These are phyloP conservation scores for Nemapogon koenigi DNA, from an alignment of 2,888 invertebrate species.

Conservation along the genomic window DNA sequence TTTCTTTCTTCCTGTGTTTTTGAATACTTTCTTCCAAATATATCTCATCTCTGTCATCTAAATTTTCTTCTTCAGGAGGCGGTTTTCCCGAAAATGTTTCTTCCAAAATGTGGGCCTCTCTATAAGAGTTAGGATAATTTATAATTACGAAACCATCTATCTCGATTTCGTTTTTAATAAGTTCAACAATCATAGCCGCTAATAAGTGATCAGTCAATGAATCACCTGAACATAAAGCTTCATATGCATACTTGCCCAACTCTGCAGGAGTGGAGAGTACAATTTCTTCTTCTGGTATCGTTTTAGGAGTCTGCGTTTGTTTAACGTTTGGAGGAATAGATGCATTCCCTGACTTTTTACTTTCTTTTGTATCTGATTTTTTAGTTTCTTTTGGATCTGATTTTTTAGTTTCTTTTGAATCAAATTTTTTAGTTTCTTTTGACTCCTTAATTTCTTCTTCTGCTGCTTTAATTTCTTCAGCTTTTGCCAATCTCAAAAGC, in stretches of 20 bases:
- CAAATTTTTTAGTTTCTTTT: no score
- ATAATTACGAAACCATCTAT: slow-evolving; percentile 68
- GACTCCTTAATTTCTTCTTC: background rate
- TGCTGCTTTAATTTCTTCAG: slow-evolving; percentile 27
- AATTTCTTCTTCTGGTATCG: slow-evolving; percentile 65
- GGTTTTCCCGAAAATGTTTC: slow-evolving; percentile 59
- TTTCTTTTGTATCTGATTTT: background rate
- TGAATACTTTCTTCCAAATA: slow-evolving; percentile 44
- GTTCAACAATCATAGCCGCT: slow-evolving; percentile 66
- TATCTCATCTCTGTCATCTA: slow-evolving; percentile 41
- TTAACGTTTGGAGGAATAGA: slow-evolving; percentile 28
- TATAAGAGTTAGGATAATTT: slow-evolving; percentile 67
- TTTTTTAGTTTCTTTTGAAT: no score
- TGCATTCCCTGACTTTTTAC: background rate
- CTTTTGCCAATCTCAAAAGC: slow-evolving; percentile 38
- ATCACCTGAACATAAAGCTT: slow-evolving; percentile 58
- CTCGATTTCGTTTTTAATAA: slow-evolving; percentile 53
- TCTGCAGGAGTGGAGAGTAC: slow-evolving; percentile 51
- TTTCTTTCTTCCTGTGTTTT: slow-evolving; percentile 38
- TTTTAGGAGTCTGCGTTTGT: slow-evolving; percentile 67
- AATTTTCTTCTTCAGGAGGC: slow-evolving; percentile 42
- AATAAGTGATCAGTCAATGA: slow-evolving; percentile 60
- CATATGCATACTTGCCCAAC: slow-evolving; percentile 62
- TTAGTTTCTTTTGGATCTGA: background rate
- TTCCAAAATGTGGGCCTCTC: slow-evolving; percentile 67